A percentile compares a stretch with the other conserved stretches of the same genome.
phyloP scores from a whole-genome alignment of 2,797 vertebrate species.

The Pseudochirops cupreus region DNA sequence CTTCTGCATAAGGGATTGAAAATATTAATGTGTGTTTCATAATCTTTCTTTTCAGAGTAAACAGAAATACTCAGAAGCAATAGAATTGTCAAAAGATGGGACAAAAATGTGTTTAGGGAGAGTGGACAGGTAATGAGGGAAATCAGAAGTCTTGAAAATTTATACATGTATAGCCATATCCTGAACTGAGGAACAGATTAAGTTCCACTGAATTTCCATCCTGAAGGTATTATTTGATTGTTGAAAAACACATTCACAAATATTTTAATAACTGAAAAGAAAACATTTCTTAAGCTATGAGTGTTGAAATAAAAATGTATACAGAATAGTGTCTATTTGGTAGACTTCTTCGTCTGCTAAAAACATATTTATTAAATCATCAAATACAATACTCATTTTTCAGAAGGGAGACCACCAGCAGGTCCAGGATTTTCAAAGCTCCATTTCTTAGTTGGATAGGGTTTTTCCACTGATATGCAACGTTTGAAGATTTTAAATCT shows the following conservation, averaged over 20 bases:
- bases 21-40: background rate
- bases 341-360: slow-evolving; percentile 44
- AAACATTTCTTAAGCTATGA: background rate
- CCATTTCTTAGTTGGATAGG: slow-evolving; percentile 14
- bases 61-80: background rate
- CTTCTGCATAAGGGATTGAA: background rate
- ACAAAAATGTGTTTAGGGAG: background rate
- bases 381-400: slow-evolving; percentile 57
- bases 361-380: slow-evolving; percentile 50
- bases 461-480: slow-evolving; percentile 60
- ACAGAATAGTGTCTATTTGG: slow-evolving; percentile 32
- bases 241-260: slow-evolving; percentile 31
- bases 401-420: slow-evolving; percentile 44
- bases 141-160: background rate
- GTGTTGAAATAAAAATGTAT: background rate
- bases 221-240: background rate
- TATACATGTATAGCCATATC: background rate
- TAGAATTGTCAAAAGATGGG: background rate
- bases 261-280: background rate
- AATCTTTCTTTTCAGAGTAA: background rate
- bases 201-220: slow-evolving; percentile 9
- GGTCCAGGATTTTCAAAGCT: slow-evolving; percentile 63
- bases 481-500: slow-evolving; percentile 69
- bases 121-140: background rate
- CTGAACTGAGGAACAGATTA: background rate